Evolutionary conservation across 2,797 vertebrate genomes (phyloP).

Genomic region (Hoplostethus mediterraneus): DNA sequence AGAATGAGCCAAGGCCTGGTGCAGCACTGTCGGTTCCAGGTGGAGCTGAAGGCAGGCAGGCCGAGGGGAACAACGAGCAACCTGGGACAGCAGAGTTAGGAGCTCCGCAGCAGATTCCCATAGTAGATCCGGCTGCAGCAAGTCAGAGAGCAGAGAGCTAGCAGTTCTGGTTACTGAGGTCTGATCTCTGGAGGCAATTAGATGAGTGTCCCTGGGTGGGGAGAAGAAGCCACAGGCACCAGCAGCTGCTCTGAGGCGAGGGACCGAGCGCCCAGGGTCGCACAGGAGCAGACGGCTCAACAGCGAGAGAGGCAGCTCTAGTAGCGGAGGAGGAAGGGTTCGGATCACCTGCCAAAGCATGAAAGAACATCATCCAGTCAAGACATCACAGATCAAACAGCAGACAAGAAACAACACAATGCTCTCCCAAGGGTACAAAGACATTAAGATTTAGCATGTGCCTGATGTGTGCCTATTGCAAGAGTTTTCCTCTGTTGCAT

Average conservation of each 20-base stretch:
- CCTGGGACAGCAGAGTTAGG: conserved; percentile 86
- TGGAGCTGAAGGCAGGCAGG: conserved; percentile 71
- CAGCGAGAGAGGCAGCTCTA: conserved; percentile 90
- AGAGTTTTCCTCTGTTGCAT: conserved; percentile 68
- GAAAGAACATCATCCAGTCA: conserved; percentile 55
- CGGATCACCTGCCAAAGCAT: conserved; percentile 85
- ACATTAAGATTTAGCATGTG: conserved; percentile 44
- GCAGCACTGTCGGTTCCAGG: conserved; percentile 77
- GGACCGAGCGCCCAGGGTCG: conserved; percentile 68
- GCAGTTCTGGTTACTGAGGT: conserved; percentile 60
- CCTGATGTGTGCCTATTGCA: conserved; percentile 42
- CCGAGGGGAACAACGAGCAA: conserved; percentile 74
- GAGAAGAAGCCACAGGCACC: conserved; percentile 70
- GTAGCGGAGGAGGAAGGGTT: conserved; percentile 74
- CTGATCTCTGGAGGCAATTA: conserved; percentile 18
- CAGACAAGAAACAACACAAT: conserved; percentile 59
- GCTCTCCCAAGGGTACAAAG: conserved; percentile 45
- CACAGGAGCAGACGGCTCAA: conserved; percentile 88
- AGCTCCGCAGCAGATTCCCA: conserved; percentile 85
- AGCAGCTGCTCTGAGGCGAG: conserved; percentile 61
- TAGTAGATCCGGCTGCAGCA: conserved; percentile 74
- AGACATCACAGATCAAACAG: conserved; percentile 64
- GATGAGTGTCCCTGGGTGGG: conserved; percentile 27
- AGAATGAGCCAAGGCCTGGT: conserved; percentile 79
- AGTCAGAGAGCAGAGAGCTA: conserved; percentile 76